Evolutionary conservation across 2,797 vertebrate genomes (phyloP), one percentile per base, ranked within the genome.

Genomic region (Perodicticus potto): DNA sequence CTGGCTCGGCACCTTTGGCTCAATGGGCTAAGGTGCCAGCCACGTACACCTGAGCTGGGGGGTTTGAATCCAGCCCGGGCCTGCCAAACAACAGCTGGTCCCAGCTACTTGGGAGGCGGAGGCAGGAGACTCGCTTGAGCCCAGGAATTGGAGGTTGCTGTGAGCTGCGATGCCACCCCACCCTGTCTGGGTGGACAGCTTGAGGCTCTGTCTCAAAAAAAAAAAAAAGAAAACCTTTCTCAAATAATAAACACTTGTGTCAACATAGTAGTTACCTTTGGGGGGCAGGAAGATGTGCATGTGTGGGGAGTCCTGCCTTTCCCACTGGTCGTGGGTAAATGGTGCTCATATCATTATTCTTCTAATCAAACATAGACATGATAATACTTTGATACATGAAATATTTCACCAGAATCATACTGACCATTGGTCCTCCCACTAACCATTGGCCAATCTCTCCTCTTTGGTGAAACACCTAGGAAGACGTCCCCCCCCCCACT

Each of bases 361-460:
- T 69, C 61, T 70, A 63, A 78, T 17, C 53, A 55, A 61, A 81
- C 70, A 57, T 0, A 90, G 32, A 86, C 32, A 70, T 34, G 29
- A 27, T 34, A 91, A 25, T 73, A 74, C 29, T 53, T 82, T 14
- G 55, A 67, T 37, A 29, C 53, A 32, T 13, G 25, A 55, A 55
- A 22, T 63, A 83, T n/a, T 77, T 86, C 85, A 78, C 25, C 77
- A 89, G 45, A 86, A 92, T 86, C 77, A 77, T 22, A 84, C 8
- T n/a, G 32, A 59, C 81, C 49, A 37, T 5, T 17, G 29, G 49
- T 59, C 29, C 37, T 72, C n/a, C 37, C n/a, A 49, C 67, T 37
- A n/a, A n/a, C 34, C 43, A 80, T 37, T 23, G 27, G 11, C 57
- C 19, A 69, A 20, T 27, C 40, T 65, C 49, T 40, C 73, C 77